These are phyloP conservation scores for Eristalis intricaria DNA, from an alignment of 2,888 invertebrate species.

Conservation along the genomic window DNA sequence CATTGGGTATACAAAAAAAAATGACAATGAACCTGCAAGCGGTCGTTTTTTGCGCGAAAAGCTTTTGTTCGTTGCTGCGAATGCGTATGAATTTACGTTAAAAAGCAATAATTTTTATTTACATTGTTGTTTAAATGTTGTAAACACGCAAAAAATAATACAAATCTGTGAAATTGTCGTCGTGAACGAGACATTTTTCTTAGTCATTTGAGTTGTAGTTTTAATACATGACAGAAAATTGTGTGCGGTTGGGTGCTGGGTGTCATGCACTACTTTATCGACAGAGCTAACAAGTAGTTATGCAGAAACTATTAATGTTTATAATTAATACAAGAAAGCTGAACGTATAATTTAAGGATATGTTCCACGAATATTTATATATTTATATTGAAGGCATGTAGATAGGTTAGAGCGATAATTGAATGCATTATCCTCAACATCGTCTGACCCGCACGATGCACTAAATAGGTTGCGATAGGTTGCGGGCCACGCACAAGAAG, in stretches of 20 bases:
- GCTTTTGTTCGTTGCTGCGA: constrained; percentile 27
- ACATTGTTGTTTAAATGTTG: neutral
- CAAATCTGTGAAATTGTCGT: neutral
- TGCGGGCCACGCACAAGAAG: no score
- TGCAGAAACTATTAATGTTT: no score
- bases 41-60: neutral
- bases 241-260: neutral
- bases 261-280: no score
- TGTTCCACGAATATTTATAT: no score
- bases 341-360: no score
- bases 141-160: neutral
- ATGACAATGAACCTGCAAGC: constrained; percentile 1
- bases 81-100: constrained; percentile 26
- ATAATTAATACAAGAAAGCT: no score
- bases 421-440: no score
- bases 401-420: no score
- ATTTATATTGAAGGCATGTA: no score
- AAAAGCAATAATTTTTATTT: constrained; percentile 11
- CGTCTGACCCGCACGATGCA: no score
- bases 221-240: neutral
- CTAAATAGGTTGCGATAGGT: no score
- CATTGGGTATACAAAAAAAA: constrained; percentile 14
- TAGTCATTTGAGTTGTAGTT: neutral
- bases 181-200: constrained; percentile 2
- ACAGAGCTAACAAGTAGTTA: no score